Evolutionary conservation across 2,113 vertebrate species (phyloP), one percentile per base, ranked within the genome.

Genomic region (Lethenteron reissneri): DNA sequence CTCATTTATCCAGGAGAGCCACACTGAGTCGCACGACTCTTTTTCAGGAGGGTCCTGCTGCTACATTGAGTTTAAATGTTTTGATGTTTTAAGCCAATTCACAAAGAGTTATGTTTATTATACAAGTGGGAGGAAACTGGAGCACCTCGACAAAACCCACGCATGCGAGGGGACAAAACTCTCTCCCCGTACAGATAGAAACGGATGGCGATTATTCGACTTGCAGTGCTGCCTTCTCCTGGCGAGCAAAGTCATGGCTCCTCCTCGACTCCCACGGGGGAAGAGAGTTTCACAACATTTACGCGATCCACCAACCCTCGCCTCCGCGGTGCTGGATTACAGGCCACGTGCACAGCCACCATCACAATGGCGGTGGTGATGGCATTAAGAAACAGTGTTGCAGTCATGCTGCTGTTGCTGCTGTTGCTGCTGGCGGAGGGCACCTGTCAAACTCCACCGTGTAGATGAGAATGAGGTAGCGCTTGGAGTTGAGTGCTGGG

Each of bases 391-490:
- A 68, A 68, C n/a, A 68, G 64, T 9, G 25, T n/a, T 11, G 41
- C 41, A 17, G 60, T 14, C 19, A 68, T 8, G 62, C n/a, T 17
- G 11, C 15, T 17, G 62, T 68, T 11, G 41, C 41, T 41, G 41
- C 41, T 7, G 4, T 7, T 41, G 41, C 6, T 70, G 9, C 57
- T 4, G 15, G 8, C 57, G 71, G 59, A 74, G 59, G 75, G 57
- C 71, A 92, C 90, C 87, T 89, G 79, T 96, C 92, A 73, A 96
- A 96, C 78, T 96, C 90, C 71, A 95, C 92, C 0, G 88, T 91
- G 79, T 96, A 95, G 75, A 95, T 82, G 17, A 97, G 85, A 75
- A 95, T 95, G 58, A 97, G 83, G 77, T 95, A 97, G 77, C 92
- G 83, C 77, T 90, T 95, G 74, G 84, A 77, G 57, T 80, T 84